phyloP scores from a whole-genome alignment of 2,797 vertebrate genomes.

The Halcyon badia region DNA sequence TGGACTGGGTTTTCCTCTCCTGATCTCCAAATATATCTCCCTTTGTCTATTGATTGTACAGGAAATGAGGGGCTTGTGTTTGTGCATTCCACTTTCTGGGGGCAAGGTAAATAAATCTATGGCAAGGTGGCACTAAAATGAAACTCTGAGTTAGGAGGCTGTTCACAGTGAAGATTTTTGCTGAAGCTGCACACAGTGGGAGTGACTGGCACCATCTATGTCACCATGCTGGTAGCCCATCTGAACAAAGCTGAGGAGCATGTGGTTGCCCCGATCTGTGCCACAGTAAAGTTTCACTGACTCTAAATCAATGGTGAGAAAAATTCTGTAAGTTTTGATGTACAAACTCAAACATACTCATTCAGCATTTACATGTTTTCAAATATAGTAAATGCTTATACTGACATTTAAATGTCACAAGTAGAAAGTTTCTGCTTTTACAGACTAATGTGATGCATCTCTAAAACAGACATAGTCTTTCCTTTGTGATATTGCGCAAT shows the following conservation, averaged over 20 bases:
- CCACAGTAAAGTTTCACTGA: background rate
- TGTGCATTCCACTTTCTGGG: background rate
- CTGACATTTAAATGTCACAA: constrained; percentile 28
- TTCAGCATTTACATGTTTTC: background rate
- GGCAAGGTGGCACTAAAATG: background rate
- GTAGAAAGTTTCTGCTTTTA: constrained; percentile 38
- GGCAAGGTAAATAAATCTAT: background rate
- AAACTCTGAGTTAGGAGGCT: background rate
- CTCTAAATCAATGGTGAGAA: background rate
- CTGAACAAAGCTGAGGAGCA: background rate
- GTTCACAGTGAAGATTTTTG: background rate
- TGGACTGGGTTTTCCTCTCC: background rate
- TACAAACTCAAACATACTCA: background rate
- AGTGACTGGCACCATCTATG: background rate
- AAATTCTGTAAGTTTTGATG: background rate
- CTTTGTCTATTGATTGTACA: background rate
- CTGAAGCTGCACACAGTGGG: background rate
- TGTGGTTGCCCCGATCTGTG: accelerated
- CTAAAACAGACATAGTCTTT: constrained; percentile 15
- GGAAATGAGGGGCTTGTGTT: background rate
- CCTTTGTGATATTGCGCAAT: constrained; percentile 54
- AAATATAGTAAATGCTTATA: background rate
- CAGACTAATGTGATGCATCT: constrained; percentile 1
- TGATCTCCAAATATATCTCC: background rate
- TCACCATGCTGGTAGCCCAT: background rate